A percentile compares a stretch with the other conserved stretches of the same genome.
Conservation (phyloP, 2,797 vertebrate genomes). For the Mormyrops attenuatus region DNA sequence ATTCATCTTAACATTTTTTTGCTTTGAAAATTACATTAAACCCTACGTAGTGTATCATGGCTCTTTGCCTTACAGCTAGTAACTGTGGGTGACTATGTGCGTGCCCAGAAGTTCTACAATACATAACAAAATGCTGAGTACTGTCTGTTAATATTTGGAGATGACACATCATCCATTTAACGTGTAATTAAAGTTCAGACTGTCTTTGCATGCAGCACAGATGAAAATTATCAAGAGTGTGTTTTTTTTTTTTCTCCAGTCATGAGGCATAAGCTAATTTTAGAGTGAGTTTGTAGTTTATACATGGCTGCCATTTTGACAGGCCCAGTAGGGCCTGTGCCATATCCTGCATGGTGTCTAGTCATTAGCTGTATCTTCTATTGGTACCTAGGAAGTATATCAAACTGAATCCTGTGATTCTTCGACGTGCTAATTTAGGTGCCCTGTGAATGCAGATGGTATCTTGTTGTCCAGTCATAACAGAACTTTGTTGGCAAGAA, state of each 20-base stretch:
- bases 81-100: conserved; percentile 3
- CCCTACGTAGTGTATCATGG: background rate
- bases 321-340: conserved; percentile 48
- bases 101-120: background rate
- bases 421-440: conserved; percentile 54
- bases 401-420: conserved; percentile 53
- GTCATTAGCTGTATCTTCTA: conserved; percentile 55
- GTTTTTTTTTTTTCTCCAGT: background rate
- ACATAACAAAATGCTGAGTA: background rate
- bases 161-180: conserved; percentile 4
- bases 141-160: background rate
- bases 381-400: conserved; percentile 42
- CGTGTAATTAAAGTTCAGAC: background rate
- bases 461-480: conserved; percentile 48
- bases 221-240: background rate
- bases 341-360: conserved; percentile 57
- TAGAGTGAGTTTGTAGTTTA: conserved; percentile 40
- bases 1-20: background rate
- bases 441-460: conserved; percentile 43
- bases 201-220: background rate
- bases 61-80: background rate
- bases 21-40: background rate
- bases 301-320: conserved; percentile 42
- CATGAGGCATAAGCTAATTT: conserved; percentile 32
- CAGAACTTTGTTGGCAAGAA: conserved; percentile 56